phyloP scores from a whole-genome alignment of 2,888 invertebrate species.

The Tipula lateralis region DNA sequence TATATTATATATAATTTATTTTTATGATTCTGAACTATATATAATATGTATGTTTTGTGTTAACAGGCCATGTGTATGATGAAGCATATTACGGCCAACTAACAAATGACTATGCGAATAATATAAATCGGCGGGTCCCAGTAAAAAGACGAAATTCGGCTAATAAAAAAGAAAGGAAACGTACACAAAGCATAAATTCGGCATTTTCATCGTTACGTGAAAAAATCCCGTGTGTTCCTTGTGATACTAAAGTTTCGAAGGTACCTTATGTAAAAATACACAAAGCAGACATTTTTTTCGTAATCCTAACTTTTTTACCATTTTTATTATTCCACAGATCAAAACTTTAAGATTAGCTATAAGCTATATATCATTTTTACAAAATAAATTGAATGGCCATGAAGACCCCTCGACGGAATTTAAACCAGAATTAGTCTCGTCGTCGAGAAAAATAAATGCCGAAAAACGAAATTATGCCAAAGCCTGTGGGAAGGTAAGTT shows the following conservation, averaged over 20 bases:
- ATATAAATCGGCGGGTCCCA: not conserved
- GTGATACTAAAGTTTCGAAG: conserved; percentile 92
- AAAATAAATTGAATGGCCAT: conserved; percentile 82
- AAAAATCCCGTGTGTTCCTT: conserved; percentile 93
- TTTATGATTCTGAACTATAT: not conserved
- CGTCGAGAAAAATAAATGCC: conserved; percentile 46
- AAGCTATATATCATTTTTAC: conserved; percentile 86
- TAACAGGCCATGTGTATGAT: not conserved
- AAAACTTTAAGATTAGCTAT: conserved; percentile 91
- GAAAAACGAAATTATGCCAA: conserved; percentile 37
- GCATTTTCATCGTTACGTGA: conserved; percentile 89
- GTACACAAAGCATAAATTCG: conserved; percentile 92
- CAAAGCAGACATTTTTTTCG: not conserved
- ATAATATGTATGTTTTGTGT: not conserved
- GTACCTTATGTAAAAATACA: conserved; percentile 50
- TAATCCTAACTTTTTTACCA: not conserved
- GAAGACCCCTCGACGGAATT: conserved; percentile 79
- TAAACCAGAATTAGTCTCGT: conserved; percentile 72
- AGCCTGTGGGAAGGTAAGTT: conserved; percentile 5
- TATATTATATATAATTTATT: not conserved
- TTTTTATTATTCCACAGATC: conserved; percentile 62
- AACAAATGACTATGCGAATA: conserved; percentile 21
- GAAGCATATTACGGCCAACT: not conserved
- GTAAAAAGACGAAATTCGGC: conserved; percentile 82
- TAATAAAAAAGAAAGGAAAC: conserved; percentile 87